phyloP scores from a whole-genome alignment of 2,888 invertebrate genomes.

The Drosophila formosana region DNA sequence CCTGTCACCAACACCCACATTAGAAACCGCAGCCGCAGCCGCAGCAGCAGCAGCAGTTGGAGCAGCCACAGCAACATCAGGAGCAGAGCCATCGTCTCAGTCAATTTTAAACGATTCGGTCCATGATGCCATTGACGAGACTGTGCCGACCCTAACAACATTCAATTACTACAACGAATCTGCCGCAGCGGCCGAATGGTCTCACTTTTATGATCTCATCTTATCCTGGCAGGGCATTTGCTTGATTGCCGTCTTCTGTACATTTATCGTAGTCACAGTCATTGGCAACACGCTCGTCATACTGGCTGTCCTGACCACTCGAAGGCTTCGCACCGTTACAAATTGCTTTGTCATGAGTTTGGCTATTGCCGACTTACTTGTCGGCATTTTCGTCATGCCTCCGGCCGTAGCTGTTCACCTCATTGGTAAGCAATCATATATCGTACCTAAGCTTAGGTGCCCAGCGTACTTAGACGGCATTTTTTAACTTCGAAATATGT shows the following conservation, averaged over 20 bases:
- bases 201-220: constrained; percentile 82
- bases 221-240: constrained; percentile 86
- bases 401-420: constrained; percentile 94
- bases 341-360: constrained; percentile 98
- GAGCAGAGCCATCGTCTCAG: constrained; percentile 14
- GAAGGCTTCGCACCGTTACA: constrained; percentile 95
- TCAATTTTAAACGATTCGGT: constrained; percentile 45
- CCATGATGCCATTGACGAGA: constrained; percentile 32
- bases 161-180: constrained; percentile 74
- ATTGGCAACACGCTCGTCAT: constrained; percentile 96
- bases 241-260: constrained; percentile 88
- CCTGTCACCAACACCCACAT: constrained; percentile 25
- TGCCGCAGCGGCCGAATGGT: constrained; percentile 74
- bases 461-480: background rate
- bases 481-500: background rate
- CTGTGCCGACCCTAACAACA: constrained; percentile 44
- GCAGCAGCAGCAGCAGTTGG: constrained; percentile 12
- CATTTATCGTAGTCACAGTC: constrained; percentile 90
- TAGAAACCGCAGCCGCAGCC: constrained; percentile 22
- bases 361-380: constrained; percentile 96
- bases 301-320: constrained; percentile 93
- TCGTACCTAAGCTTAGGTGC: background rate
- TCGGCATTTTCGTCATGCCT: constrained; percentile 97
- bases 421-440: constrained; percentile 88
- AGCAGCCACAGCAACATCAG: constrained; percentile 12